These are phyloP conservation scores for Erebia epiphron DNA, from an alignment of 2,888 invertebrate genomes.

Conservation along the genomic window DNA sequence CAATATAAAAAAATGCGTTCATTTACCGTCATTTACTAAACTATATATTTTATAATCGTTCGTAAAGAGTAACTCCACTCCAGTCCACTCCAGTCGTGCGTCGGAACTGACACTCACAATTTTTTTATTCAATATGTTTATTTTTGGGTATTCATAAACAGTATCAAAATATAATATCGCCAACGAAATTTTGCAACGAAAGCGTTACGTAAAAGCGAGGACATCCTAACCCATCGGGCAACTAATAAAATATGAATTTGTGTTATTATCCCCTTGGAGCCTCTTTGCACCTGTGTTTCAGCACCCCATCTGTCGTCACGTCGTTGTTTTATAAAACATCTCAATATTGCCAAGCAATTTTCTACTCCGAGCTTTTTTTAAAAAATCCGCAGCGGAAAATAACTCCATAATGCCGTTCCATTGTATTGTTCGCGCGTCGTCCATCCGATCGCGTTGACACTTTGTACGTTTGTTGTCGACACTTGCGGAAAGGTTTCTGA, in stretches of 20 bases:
- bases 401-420: neutral
- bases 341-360: neutral
- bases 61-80: too few species aligned
- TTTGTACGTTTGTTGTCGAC: too few species aligned
- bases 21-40: too few species aligned
- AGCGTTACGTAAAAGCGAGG: conserved; percentile 8
- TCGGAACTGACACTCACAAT: too few species aligned
- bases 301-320: conserved; percentile 3
- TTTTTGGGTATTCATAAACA: neutral
- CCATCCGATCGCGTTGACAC: too few species aligned
- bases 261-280: conserved; percentile 19
- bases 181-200: neutral
- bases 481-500: too few species aligned
- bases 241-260: conserved; percentile 30
- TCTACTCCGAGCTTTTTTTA: conserved; percentile 7
- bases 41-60: too few species aligned
- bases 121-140: neutral
- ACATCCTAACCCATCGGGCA: neutral
- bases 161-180: neutral
- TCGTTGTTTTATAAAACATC: conserved; percentile 12
- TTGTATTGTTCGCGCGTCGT: too few species aligned
- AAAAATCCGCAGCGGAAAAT: conserved; percentile 1
- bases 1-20: too few species aligned
- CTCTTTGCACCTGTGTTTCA: conserved; percentile 24
- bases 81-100: too few species aligned